These are phyloP conservation scores for Dromaius novaehollandiae DNA, from an alignment of 2,113 vertebrate genomes.

Conservation along the genomic window DNA sequence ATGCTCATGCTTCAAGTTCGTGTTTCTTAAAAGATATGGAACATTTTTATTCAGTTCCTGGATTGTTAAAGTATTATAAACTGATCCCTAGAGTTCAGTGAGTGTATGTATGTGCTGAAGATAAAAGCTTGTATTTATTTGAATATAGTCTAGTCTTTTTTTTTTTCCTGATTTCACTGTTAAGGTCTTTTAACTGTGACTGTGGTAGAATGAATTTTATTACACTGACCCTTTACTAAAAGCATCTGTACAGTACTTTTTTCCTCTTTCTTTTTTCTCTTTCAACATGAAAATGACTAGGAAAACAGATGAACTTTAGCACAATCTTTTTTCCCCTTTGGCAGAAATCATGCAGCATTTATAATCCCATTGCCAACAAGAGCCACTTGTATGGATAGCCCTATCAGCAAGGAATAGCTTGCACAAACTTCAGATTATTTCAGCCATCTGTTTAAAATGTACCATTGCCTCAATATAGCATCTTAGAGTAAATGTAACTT, in stretches of 20 bases:
- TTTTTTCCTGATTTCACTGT: too few relatives aligned
- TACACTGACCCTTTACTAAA: too few relatives aligned
- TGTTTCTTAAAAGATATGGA: background rate
- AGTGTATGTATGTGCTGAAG: too few relatives aligned
- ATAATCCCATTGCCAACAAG: background rate
- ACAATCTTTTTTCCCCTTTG: background rate
- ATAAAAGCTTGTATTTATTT: too few relatives aligned
- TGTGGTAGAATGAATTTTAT: too few relatives aligned
- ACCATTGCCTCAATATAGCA: background rate
- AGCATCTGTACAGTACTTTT: too few relatives aligned
- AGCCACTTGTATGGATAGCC: background rate
- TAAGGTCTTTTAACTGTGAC: too few relatives aligned
- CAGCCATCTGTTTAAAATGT: background rate
- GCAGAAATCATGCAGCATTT: background rate
- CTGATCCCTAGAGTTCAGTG: background rate
- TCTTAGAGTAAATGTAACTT: background rate
- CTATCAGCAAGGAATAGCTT: background rate
- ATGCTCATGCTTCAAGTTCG: background rate
- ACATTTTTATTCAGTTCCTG: background rate
- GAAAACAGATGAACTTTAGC: too few relatives aligned
- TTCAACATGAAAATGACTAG: too few relatives aligned
- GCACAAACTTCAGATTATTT: background rate
- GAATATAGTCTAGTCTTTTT: too few relatives aligned
- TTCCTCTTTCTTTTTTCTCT: too few relatives aligned
- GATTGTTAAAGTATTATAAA: background rate